Base-by-base conservation (phyloP, 2,797 vertebrate genomes). In the Sparus aurata region DNA sequence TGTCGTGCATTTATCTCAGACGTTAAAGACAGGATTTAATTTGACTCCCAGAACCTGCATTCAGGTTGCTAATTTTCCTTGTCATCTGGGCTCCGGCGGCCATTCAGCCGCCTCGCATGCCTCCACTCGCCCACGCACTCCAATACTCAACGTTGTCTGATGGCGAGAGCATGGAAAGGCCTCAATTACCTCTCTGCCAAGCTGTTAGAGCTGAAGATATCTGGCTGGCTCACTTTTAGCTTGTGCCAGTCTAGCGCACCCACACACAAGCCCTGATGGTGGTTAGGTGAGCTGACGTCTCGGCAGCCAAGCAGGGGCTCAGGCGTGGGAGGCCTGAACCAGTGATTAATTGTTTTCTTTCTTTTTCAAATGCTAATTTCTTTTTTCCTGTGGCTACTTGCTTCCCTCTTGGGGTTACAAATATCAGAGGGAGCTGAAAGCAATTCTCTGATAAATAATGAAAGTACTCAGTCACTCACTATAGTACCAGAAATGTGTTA, bases 161-260 rank as follows among this genome's bases (percentile, higher is more conserved):
- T 84, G 80, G 75, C 10, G 71, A 83, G 73, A 60, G 81, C 46
- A 69, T n/a, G 71, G 73, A 85, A 82, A 83, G 69, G 77, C 76
- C 82, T 79, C 54, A 22, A 86, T 85, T 89, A 82, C 79, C 80
- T 88, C 75, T 85, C 80, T 89, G 90, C 85, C 82, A 81, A 88
- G 85, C 87, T 76, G 73, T 84, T 83, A 77, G 73, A 87, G 77
- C 63, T 1, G 20, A 54, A 63, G 61, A 82, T 79, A 71, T 77
- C 66, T 87, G 84, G 53, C 82, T 88, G 79, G 25, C 82, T 90
- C 67, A 54, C 73, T 80, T 74, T 83, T 59, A 72, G 69, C 57
- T 50, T 23, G 23, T 78, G 81, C 87, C 85, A 83, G 76, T 70
- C 73, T 64, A 60, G 12, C 64, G 23, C 88, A 61, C 88, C 82